Evolutionary conservation across 2,797 vertebrate genomes (phyloP).

Genomic region (Labroides dimidiatus): DNA sequence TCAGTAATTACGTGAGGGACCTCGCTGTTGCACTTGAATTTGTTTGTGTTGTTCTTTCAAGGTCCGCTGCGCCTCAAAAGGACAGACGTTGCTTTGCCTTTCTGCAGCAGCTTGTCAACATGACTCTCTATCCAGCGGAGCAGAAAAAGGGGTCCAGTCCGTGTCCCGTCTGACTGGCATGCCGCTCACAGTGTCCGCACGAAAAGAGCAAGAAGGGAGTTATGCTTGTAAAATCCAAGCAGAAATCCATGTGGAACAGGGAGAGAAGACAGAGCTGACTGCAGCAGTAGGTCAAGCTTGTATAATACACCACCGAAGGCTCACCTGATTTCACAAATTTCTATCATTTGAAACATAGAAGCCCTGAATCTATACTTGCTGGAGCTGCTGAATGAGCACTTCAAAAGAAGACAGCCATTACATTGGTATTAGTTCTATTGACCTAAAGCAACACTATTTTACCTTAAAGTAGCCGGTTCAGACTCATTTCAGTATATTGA

Average conservation of each 20-base stretch:
- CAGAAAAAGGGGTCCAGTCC: slow-evolving; percentile 69
- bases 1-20: slow-evolving; percentile 64
- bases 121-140: slow-evolving; percentile 66
- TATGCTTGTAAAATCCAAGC: slow-evolving; percentile 58
- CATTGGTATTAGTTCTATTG: slow-evolving; percentile 13
- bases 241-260: slow-evolving; percentile 43
- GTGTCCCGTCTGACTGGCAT: slow-evolving; percentile 57
- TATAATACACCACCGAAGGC: slow-evolving; percentile 16
- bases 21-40: slow-evolving; percentile 62
- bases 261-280: slow-evolving; percentile 12
- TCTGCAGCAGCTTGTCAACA: slow-evolving; percentile 70
- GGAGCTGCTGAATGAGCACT: slow-evolving; percentile 9
- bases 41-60: slow-evolving; percentile 78
- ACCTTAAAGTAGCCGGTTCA: not conserved
- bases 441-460: not conserved
- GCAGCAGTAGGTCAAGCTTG: slow-evolving; percentile 20
- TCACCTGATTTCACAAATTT: slow-evolving; percentile 28
- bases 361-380: slow-evolving; percentile 20
- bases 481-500: not conserved
- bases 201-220: slow-evolving; percentile 37
- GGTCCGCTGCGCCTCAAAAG: slow-evolving; percentile 72
- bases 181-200: slow-evolving; percentile 43
- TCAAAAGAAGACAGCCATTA: slow-evolving; percentile 19
- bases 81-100: slow-evolving; percentile 64
- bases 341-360: slow-evolving; percentile 19